Percentiles rank a stretch among this genome's conserved stretches.
These are phyloP conservation scores for Calliphora vomitoria DNA, from an alignment of 2,888 invertebrate species.

Conservation along the genomic window DNA sequence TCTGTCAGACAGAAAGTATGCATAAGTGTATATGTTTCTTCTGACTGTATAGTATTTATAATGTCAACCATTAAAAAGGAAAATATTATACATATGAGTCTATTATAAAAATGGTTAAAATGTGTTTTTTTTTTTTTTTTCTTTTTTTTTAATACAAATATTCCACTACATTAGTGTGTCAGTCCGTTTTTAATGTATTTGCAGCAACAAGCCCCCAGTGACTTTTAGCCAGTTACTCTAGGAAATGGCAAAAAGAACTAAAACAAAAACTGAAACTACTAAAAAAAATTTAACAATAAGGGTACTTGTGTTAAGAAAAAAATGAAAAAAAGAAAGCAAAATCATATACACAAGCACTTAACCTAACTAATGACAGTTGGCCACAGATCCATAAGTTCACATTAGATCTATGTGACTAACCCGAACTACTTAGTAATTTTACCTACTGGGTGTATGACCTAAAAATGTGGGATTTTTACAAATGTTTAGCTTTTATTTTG, in stretches of 20 bases:
- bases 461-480: no score
- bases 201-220: conserved; percentile 26
- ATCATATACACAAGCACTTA: background rate
- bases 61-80: conserved; percentile 35
- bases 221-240: conserved; percentile 42
- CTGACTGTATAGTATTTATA: conserved; percentile 15
- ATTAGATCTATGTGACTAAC: no score
- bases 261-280: conserved; percentile 22
- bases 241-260: conserved; percentile 32
- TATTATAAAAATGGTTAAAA: conserved; percentile 42
- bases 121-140: background rate
- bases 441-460: no score
- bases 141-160: background rate
- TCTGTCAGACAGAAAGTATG: background rate
- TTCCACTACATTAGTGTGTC: background rate
- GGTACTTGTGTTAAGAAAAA: conserved; percentile 18
- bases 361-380: conserved; percentile 19
- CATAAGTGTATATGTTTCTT: background rate
- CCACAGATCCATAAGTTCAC: no score
- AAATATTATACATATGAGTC: conserved; percentile 28
- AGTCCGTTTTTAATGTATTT: conserved; percentile 14
- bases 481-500: no score
- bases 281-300: conserved; percentile 43
- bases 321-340: background rate
- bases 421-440: no score